Evolutionary conservation across 2,113 vertebrate species (phyloP), one percentile per base, ranked within the genome.

Genomic region (Danionella cerebrum): DNA sequence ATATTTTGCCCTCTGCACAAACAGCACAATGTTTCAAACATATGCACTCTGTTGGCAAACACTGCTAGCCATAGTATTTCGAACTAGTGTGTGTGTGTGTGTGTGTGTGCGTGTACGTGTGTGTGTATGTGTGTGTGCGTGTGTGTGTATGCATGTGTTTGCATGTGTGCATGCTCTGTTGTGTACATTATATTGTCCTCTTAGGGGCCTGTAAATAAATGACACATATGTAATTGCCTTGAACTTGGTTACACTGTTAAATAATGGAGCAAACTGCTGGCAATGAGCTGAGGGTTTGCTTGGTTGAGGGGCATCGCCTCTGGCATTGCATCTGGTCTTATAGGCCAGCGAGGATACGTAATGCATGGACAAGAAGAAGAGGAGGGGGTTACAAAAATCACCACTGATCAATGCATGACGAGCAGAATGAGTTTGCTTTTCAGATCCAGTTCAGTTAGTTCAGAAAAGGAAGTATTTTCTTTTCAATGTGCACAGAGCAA

Each of bases 221-320:
- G 51, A 67, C 73, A 75, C 68, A 64, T 44, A 71, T 71, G 73
- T 71, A 71, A 71, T 48, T 62, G 69, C 68, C 73, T 68, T 71
- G 73, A 75, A 75, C 73, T 71, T 71, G 57, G 64, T 67, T 51
- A 55, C 35, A 60, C 64, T 45, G 41, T 75, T 75, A 71, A 75
- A 71, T 75, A 71, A 75, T 75, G 44, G 51, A 75, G 68, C 62
- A 75, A 71, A 75, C 54, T 65, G 53, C 73, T 75, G 73, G 73
- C 73, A 75, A 67, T 47, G 68, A 71, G 63, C 63, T 67, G 50
- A 68, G 57, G 57, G 60, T 58, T 71, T 67, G 73, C 57, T 75
- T 59, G 66, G 60, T 71, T 67, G 57, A 68, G 64, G 51, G 69
- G 44, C 73, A 57, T 71, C 63, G 64, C 73, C 73, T 57, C 64